Base-by-base conservation (phyloP, 2,113 vertebrate species). In the Acinonyx jubatus region DNA sequence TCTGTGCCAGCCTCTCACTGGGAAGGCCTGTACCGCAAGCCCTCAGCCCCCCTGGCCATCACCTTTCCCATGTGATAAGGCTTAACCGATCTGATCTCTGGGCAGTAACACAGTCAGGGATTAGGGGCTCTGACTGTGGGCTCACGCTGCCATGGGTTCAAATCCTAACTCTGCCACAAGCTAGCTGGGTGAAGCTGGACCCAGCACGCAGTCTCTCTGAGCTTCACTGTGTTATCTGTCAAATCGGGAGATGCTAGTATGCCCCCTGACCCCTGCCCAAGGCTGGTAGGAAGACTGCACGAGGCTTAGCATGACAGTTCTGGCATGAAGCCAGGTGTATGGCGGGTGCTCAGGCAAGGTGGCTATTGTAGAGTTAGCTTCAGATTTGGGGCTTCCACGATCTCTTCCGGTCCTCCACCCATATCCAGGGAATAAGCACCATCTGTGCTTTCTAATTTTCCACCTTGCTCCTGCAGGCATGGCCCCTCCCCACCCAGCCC, bases 261-360 rank as follows among this genome's bases (percentile, higher is more conserved):
- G 21, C 27, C 55, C 45, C 8, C 4, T 33, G 8, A 9, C 45
- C 7, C 45, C 45, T 1, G 8, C 19, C 21, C 1, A 29, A 50
- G 27, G n/a, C 69, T 61, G 8, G 29, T 16, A 76, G 84, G 38
- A 69, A 14, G 55, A 8, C 14, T 4, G 21, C 19, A 4, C 1
- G 1, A 87, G 82, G 79, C 7, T n/a, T 45, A 15, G 27, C 23
- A 14, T 21, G n/a, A 80, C 12, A 52, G 29, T 14, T 45, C 61
- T 25, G 69, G 63, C 33, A 68, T 0, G 4, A 2, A 3, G 10
- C 61, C 57, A 48, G 38, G 52, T 1, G 0, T 3, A 7, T 0
- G 25, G 88, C 50, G 29, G 33, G 55, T 31, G 45, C 52, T 50
- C 66, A 19, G 23, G 18, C n/a, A 33, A 92, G 23, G 38, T 16